Conservation (phyloP, 2,888 invertebrate genomes). For the Carabus problematicus region DNA sequence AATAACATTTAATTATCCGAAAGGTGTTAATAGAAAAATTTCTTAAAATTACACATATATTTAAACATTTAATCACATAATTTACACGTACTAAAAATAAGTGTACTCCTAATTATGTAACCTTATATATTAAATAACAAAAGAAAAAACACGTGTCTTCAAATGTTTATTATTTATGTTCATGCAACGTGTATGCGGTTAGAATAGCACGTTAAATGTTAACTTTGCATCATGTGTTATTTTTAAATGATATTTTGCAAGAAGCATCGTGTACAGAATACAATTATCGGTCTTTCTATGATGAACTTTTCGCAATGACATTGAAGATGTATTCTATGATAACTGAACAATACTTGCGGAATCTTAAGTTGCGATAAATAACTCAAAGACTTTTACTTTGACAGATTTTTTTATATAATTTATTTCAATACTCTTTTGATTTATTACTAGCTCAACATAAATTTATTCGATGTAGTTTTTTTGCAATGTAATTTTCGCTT, state of each 20-base stretch:
- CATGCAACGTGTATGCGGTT: no score
- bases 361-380: not conserved
- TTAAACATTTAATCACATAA: no score
- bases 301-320: slow-evolving; percentile 14
- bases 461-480: not conserved
- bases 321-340: not conserved
- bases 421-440: not conserved
- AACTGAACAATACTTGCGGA: no score
- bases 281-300: not conserved
- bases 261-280: slow-evolving; percentile 12
- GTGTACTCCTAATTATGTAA: no score
- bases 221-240: slow-evolving; percentile 32
- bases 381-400: not conserved
- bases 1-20: no score
- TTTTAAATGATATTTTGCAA: slow-evolving; percentile 21
- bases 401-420: not conserved
- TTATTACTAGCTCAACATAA: not conserved
- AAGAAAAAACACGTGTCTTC: no score
- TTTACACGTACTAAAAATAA: no score
- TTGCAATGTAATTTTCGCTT: slow-evolving; percentile 10
- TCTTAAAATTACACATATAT: no score
- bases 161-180: no score
- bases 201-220: slow-evolving; percentile 17
- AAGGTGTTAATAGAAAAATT: no score
- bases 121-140: no score